Percentiles rank a stretch among this genome's conserved stretches.
Evolutionary conservation across 2,888 invertebrate species (phyloP).

Genomic region (Pammene aurita): DNA sequence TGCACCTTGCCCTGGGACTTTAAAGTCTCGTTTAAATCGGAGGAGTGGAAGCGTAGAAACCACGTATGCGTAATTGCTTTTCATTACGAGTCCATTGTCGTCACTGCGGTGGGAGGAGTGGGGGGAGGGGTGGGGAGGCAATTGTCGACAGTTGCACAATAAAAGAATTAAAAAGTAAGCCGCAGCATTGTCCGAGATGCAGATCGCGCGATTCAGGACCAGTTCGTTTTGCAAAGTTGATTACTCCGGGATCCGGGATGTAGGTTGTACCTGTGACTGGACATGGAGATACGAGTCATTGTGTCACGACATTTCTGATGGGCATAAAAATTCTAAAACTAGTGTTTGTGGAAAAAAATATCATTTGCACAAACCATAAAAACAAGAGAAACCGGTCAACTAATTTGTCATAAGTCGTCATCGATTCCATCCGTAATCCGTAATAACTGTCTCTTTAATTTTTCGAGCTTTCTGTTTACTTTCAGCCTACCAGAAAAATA

Average conservation of each 20-base stretch:
- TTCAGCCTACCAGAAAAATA: too few relatives aligned
- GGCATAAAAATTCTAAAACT: too few relatives aligned
- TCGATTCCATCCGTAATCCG: too few relatives aligned
- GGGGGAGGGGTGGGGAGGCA: slow-evolving; percentile 51
- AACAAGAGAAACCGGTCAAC: too few relatives aligned
- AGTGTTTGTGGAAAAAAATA: too few relatives aligned
- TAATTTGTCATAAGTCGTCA: too few relatives aligned
- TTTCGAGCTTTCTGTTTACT: too few relatives aligned
- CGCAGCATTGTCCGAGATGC: slow-evolving; percentile 45
- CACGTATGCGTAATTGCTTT: slow-evolving; percentile 83
- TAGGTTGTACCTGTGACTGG: neutral
- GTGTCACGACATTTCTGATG: too few relatives aligned
- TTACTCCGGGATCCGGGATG: slow-evolving; percentile 7
- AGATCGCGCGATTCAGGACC: slow-evolving; percentile 30
- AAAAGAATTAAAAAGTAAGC: slow-evolving; percentile 74
- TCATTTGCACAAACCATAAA: too few relatives aligned
- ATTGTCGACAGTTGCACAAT: slow-evolving; percentile 80
- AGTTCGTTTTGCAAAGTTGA: slow-evolving; percentile 7
- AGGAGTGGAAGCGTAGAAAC: slow-evolving; percentile 59
- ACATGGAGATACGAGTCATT: too few relatives aligned
- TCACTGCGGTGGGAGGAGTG: slow-evolving; percentile 51
- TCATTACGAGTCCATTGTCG: slow-evolving; percentile 78
- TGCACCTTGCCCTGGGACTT: slow-evolving; percentile 44
- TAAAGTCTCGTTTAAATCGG: slow-evolving; percentile 51
- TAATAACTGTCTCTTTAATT: too few relatives aligned